phyloP scores from a whole-genome alignment of 2,113 vertebrate genomes.

The Grammomys dolichurus region DNA sequence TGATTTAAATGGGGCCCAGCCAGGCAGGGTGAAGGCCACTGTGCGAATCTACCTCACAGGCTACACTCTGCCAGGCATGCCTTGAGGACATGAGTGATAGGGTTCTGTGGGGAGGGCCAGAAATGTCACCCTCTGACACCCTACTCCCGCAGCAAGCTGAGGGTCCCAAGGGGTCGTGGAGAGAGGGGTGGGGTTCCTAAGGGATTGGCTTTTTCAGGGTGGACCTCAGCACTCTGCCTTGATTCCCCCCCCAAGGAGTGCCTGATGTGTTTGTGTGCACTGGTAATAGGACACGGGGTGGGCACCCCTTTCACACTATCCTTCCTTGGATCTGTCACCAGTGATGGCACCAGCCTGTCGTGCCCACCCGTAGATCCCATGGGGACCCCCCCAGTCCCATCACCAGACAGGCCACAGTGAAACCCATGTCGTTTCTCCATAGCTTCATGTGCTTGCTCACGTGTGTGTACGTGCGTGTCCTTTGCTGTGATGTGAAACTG shows the following conservation, averaged over 20 bases:
- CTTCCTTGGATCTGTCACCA: conserved; percentile 50
- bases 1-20: neutral
- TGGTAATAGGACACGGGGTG: neutral
- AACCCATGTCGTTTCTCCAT: neutral
- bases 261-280: conserved; percentile 66
- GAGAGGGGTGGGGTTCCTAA: neutral
- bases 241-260: neutral
- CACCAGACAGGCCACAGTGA: neutral
- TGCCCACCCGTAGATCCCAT: neutral
- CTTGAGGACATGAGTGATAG: neutral
- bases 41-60: conserved; percentile 77
- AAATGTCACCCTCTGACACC: neutral
- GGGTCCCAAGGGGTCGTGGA: neutral
- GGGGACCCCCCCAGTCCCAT: neutral
- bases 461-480: neutral
- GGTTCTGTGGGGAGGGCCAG: neutral
- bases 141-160: too few species aligned
- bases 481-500: conserved; percentile 73
- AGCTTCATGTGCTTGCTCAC: conserved; percentile 8
- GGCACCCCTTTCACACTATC: neutral
- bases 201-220: neutral
- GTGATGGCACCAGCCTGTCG: neutral
- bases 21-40: conserved; percentile 56
- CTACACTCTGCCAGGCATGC: neutral
- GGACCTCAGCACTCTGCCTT: neutral